A percentile compares a stretch with the other conserved stretches of the same genome.
Evolutionary conservation across 2,797 vertebrate genomes (phyloP).

Genomic region (Gambelia wislizenii): DNA sequence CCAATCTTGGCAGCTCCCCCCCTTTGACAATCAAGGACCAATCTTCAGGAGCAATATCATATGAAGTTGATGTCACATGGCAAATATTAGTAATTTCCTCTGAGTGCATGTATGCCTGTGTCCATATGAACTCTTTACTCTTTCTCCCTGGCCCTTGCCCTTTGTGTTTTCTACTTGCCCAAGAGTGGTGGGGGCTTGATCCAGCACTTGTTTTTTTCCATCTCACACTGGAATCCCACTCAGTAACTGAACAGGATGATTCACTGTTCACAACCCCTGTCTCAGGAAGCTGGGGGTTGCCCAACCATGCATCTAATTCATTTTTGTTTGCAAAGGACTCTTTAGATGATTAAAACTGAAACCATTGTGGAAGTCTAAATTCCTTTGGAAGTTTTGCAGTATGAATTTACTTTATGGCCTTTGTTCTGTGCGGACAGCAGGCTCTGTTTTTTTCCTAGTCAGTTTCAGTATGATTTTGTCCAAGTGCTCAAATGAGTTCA

Average conservation of each 20-base stretch:
- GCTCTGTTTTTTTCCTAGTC: slow-evolving; percentile 3
- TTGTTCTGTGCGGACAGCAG: neutral
- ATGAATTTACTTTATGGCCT: slow-evolving; percentile 1
- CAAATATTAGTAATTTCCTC: neutral
- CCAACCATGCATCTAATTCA: neutral
- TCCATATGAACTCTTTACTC: neutral
- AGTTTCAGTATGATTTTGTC: neutral
- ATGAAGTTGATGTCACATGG: neutral
- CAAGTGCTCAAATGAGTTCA: neutral
- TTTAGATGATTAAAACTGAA: slow-evolving; percentile 30
- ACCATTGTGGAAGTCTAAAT: slow-evolving; percentile 18
- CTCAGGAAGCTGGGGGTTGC: slow-evolving; percentile 3
- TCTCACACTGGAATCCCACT: neutral
- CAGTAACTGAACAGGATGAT: neutral
- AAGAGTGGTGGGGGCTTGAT: neutral
- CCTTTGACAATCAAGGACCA: neutral
- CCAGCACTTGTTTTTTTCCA: slow-evolving; percentile 9
- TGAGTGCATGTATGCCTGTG: neutral
- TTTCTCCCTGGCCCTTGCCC: neutral
- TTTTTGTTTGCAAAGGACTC: neutral
- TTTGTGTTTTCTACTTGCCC: neutral
- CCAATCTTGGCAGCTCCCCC: neutral
- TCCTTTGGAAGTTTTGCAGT: slow-evolving; percentile 16
- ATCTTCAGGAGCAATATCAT: neutral
- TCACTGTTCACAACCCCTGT: neutral